Evolutionary conservation across 2,888 invertebrate genomes (phyloP).

Genomic region (Serripes groenlandicus): DNA sequence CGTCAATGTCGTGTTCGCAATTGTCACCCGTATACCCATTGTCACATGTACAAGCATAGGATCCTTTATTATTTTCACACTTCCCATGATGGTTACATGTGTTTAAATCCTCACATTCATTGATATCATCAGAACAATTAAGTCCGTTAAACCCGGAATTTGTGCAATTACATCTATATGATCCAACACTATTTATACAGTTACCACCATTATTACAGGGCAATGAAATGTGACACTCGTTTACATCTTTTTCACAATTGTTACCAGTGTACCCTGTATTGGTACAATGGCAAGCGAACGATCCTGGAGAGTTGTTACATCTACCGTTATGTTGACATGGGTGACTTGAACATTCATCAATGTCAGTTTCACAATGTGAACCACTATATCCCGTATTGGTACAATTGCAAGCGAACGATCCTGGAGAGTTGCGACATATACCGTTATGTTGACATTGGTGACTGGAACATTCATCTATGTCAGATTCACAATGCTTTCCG

Average conservation of each 20-base stretch:
- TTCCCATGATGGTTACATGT: slow-evolving; percentile 60
- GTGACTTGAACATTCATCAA: slow-evolving; percentile 29
- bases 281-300: background rate
- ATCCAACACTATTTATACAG: slow-evolving; percentile 41
- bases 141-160: background rate
- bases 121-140: background rate
- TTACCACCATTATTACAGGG: background rate
- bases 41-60: slow-evolving; percentile 63
- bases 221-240: slow-evolving; percentile 55
- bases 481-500: background rate
- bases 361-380: slow-evolving; percentile 34
- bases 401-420: slow-evolving; percentile 7
- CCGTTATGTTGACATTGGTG: slow-evolving; percentile 6
- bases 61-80: slow-evolving; percentile 55
- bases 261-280: slow-evolving; percentile 21
- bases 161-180: background rate
- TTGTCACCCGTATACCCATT: slow-evolving; percentile 44
- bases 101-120: slow-evolving; percentile 7
- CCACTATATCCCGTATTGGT: slow-evolving; percentile 6
- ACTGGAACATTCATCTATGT: background rate
- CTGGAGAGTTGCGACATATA: slow-evolving; percentile 20
- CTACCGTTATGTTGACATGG: background rate
- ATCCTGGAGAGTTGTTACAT: background rate
- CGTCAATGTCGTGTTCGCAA: slow-evolving; percentile 45
- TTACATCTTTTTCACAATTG: slow-evolving; percentile 44